Base-by-base conservation (phyloP, 2,888 invertebrate genomes). In the Stegophylla sp. region DNA sequence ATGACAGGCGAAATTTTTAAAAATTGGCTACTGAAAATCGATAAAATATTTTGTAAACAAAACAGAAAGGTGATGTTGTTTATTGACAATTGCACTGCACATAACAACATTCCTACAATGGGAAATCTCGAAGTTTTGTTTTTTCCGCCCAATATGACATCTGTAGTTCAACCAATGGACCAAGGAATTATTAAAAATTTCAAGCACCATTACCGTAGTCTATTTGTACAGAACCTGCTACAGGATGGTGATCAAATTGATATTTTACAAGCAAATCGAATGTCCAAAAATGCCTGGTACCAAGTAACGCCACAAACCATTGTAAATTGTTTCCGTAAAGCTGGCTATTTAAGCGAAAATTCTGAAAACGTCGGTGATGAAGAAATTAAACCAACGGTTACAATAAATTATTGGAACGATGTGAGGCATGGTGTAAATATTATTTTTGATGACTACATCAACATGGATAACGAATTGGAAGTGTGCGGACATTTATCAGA, bases 1-100 rank as follows among this genome's bases (percentile, higher is more conserved):
- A 86, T 87, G 86, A 86, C 85, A 76, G 83, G 83, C n/a, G 81
- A 84, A 83, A 61, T 86, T 61, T 85, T 84, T 71, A 66, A 67
- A 59, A 63, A 82, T 26, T 84, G 84, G 84, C 79, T 84, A 15
- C 61, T 28, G 83, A 84, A 73, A 82, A 61, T 82, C 84, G 85
- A 79, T 43, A 59, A 59, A 59, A 59, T 59, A 59, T 63, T 63
- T 63, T 63, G 63, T 63, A 77, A 48, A 56, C n/a, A 45, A 23
- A 26, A 48, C 51, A 72, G 48, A 45, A 45, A 45, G 12, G 45
- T 45, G 45, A 20, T 77, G n/a, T 23, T 77, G 64, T 77, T 77
- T 48, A 28, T 77, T 83, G 83, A 83, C 83, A 83, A 84, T 82
- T 84, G 61, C 48, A 61, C 56, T 43, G 71, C 71, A 17, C 71